Evolutionary conservation across 1,140 invertebrate species (phyloP).

Genomic region (Oreohelix idahoensis): DNA sequence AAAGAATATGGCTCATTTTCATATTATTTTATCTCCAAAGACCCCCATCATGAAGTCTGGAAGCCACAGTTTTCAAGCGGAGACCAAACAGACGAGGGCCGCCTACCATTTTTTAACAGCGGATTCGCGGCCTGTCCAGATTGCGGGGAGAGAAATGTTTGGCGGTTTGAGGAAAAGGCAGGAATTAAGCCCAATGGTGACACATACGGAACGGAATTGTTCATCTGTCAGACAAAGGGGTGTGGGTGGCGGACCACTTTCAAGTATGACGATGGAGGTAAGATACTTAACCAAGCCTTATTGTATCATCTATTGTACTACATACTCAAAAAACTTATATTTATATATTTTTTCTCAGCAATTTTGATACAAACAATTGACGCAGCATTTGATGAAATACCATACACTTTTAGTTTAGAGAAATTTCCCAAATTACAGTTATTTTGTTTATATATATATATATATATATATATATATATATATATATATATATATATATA

Average conservation of each 20-base stretch:
- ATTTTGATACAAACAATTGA: too few species aligned
- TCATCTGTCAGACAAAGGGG: conserved; percentile 43
- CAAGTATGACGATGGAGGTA: conserved; percentile 45
- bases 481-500: too few species aligned
- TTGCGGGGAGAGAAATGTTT: conserved; percentile 42
- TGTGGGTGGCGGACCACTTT: conserved; percentile 48
- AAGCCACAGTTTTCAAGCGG: conserved; percentile 43
- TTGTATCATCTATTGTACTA: not conserved
- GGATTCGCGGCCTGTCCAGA: conserved; percentile 41
- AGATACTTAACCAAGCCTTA: not conserved
- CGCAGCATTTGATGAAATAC: too few species aligned
- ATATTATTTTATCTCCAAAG: conserved; percentile 26
- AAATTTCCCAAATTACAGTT: too few species aligned
- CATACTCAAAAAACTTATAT: too few species aligned
- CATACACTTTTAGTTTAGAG: too few species aligned
- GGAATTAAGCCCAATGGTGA: conserved; percentile 48
- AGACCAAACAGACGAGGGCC: conserved; percentile 40
- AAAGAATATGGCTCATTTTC: too few species aligned
- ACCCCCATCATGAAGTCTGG: conserved; percentile 47
- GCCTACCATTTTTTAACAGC: conserved; percentile 48
- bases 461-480: too few species aligned
- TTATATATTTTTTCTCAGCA: too few species aligned
- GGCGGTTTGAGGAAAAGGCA: conserved; percentile 43
- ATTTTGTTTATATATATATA: too few species aligned
- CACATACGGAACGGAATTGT: conserved; percentile 45